Evolutionary conservation across 2,113 vertebrate species (phyloP).

Genomic region (Asarcornis scutulata): DNA sequence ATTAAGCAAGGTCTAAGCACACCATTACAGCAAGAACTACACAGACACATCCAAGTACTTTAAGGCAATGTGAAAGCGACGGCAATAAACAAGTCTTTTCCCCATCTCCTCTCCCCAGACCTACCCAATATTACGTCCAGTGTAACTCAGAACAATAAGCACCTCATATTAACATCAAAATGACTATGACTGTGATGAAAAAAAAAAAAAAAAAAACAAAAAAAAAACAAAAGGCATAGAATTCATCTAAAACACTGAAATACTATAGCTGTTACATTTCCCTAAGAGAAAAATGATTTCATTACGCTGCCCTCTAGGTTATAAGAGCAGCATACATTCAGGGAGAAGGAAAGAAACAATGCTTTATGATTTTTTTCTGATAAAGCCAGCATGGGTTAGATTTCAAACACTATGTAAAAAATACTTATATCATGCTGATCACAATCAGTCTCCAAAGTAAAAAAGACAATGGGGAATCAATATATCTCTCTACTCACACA

Average conservation of each 20-base stretch:
- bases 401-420: constrained; percentile 35
- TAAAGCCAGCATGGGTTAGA: constrained; percentile 13
- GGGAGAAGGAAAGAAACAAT: constrained; percentile 15
- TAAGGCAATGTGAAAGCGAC: background rate
- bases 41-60: background rate
- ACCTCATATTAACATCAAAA: background rate
- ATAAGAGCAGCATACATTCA: background rate
- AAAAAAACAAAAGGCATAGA: background rate
- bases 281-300: background rate
- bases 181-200: background rate
- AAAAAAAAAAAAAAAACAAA: background rate
- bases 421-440: constrained; percentile 14
- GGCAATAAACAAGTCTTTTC: background rate
- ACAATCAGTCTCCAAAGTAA: constrained; percentile 23
- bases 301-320: background rate
- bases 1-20: background rate
- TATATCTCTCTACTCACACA: background rate
- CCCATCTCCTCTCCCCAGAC: background rate
- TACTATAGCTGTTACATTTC: background rate
- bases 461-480: constrained; percentile 54
- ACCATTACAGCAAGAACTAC: background rate
- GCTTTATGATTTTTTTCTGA: constrained; percentile 43
- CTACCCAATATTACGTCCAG: background rate
- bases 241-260: background rate
- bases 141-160: background rate